Evolutionary conservation across 2,888 invertebrate species (phyloP), one percentile per base, ranked within the genome.

Genomic region (Mythimna vitellina): DNA sequence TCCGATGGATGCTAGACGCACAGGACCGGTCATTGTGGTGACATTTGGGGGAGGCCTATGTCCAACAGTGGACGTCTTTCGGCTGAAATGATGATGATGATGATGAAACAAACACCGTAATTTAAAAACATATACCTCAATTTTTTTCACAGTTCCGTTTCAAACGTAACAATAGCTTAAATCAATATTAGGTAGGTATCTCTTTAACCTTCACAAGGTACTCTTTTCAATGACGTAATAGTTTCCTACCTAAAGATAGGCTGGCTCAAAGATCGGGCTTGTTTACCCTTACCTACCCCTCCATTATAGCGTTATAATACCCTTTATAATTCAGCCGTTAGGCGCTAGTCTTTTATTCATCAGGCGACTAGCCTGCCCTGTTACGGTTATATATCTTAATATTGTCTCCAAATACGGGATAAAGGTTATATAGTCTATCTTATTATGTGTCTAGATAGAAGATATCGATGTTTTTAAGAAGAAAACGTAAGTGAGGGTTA

Each of bases 341-440:
- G 71, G 25, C 10, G 25, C 71, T 82, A 60, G 70, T 84, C 82
- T 84, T 84, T 84, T 84, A 84, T 84, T 84, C 83, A 84, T 73
- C 80, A 80, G 70, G 62, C 67, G 49, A 66, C 77, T 64, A 38
- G 35, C 29, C 35, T 54, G 60, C 62, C 51, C 70, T 57, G 32
- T 65, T 62, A 65, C 5, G 53, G 49, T 53, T 42, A 61, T 74
- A 68, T 70, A 61, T 60, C 71, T 65, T 62, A 80, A 78, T 80
- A 70, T 62, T 74, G 60, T 70, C 62, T 10, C 46, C 22, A 61
- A 61, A 68, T 49, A 46, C 17, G 58, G 10, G 68, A 61, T 61
- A 57, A 70, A 77, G 70, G 61, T 29, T 76, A 51, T 20, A 20
- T 22, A 22, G 20, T 9, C 1, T 68, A 76, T 68, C 42, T 68